Evolutionary conservation across 2,113 vertebrate genomes (phyloP).

Genomic region (Menidia beryllina): DNA sequence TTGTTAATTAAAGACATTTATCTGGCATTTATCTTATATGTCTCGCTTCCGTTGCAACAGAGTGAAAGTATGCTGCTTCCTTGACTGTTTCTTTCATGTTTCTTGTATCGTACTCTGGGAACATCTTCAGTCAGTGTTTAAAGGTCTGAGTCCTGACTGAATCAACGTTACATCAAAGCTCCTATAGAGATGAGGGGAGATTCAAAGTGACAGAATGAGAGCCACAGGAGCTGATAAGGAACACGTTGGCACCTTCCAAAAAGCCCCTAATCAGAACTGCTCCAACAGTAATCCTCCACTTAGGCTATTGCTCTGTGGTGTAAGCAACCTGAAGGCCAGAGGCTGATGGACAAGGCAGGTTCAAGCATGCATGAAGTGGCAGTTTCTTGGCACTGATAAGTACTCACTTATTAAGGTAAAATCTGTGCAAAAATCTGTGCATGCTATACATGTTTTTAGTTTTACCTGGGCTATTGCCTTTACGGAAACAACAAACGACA

Average conservation of each 20-base stretch:
- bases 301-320: constrained; percentile 11
- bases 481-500: background rate
- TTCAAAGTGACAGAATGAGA: constrained; percentile 40
- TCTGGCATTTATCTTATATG: background rate
- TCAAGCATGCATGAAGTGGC: background rate
- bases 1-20: background rate
- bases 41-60: background rate
- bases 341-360: background rate
- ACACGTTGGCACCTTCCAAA: constrained; percentile 17
- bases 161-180: constrained; percentile 26
- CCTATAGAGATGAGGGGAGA: constrained; percentile 31
- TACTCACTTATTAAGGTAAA: background rate
- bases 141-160: constrained; percentile 8
- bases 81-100: constrained; percentile 5
- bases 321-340: constrained; percentile 2
- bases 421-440: background rate
- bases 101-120: background rate
- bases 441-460: too few relatives aligned
- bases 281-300: constrained; percentile 8
- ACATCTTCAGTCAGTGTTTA: constrained; percentile 2
- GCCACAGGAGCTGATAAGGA: constrained; percentile 24
- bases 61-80: background rate
- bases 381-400: background rate
- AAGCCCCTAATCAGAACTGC: constrained; percentile 16
- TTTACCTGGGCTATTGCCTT: too few relatives aligned